Evolutionary conservation across 2,797 vertebrate genomes (phyloP).

Genomic region (Eospalax fontanierii): DNA sequence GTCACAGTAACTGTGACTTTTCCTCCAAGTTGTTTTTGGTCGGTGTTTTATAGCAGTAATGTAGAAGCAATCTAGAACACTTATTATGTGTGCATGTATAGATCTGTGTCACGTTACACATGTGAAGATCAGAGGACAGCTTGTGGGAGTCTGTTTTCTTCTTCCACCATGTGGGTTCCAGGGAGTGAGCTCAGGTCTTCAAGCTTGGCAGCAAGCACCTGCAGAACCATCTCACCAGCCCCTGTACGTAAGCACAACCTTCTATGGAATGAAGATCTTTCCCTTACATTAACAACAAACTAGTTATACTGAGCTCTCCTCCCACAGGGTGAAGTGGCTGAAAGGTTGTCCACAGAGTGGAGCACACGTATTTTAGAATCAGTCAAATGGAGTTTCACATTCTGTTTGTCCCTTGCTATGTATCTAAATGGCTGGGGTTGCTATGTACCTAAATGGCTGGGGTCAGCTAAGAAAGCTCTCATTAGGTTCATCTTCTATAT

Average conservation of each 20-base stretch:
- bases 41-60: no score
- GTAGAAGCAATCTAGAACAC: no score
- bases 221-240: background rate
- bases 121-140: background rate
- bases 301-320: background rate
- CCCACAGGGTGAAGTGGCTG: background rate
- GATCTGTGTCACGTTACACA: no score
- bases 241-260: background rate
- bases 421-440: background rate
- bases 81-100: no score
- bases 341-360: background rate
- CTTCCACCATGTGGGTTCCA: background rate
- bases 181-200: background rate
- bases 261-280: background rate
- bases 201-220: background rate
- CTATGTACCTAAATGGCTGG: background rate
- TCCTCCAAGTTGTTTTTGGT: no score
- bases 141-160: background rate
- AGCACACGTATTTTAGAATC: background rate
- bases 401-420: background rate
- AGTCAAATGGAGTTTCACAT: background rate
- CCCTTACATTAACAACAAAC: background rate
- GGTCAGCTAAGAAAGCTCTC: background rate
- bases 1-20: no score
- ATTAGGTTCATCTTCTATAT: background rate